Evolutionary conservation across 1,140 invertebrate genomes (phyloP).

Genomic region (Acyrthosiphon pisum): DNA sequence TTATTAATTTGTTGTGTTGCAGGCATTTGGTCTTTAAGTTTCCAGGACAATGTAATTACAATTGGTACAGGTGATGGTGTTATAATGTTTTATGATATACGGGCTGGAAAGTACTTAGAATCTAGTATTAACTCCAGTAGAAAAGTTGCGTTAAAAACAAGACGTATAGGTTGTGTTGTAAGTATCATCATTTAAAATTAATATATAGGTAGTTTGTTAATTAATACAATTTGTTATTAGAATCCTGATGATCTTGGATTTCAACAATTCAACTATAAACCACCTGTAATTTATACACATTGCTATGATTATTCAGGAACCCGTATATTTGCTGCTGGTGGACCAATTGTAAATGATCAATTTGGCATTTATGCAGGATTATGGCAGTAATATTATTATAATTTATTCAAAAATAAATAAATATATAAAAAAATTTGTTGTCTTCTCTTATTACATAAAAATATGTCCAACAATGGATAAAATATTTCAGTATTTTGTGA

Average conservation of each 20-base stretch:
- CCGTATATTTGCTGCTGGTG: constrained; percentile 90
- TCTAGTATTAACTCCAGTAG: constrained; percentile 86
- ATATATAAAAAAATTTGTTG: neutral
- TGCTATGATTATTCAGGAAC: constrained; percentile 93
- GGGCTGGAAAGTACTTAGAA: constrained; percentile 89
- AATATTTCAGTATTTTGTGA: constrained; percentile 15
- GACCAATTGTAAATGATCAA: constrained; percentile 89
- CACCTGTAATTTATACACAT: constrained; percentile 94
- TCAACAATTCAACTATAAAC: constrained; percentile 85
- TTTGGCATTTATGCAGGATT: constrained; percentile 85
- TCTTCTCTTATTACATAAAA: neutral
- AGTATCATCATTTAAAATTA: constrained; percentile 62
- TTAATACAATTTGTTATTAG: constrained; percentile 65
- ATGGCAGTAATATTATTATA: constrained; percentile 68
- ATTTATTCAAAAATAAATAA: neutral
- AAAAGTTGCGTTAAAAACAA: constrained; percentile 87
- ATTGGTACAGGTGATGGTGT: constrained; percentile 91
- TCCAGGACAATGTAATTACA: constrained; percentile 86
- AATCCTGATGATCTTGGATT: constrained; percentile 82
- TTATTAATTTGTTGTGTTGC: constrained; percentile 49
- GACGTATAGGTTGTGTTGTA: constrained; percentile 90
- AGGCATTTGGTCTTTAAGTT: constrained; percentile 87
- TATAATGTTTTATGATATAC: constrained; percentile 92
- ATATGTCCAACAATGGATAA: neutral
- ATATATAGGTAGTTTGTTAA: neutral